A percentile compares a stretch with the other conserved stretches of the same genome.
Evolutionary conservation across 2,888 invertebrate species (phyloP).

Genomic region (Cataglyphis livida): DNA sequence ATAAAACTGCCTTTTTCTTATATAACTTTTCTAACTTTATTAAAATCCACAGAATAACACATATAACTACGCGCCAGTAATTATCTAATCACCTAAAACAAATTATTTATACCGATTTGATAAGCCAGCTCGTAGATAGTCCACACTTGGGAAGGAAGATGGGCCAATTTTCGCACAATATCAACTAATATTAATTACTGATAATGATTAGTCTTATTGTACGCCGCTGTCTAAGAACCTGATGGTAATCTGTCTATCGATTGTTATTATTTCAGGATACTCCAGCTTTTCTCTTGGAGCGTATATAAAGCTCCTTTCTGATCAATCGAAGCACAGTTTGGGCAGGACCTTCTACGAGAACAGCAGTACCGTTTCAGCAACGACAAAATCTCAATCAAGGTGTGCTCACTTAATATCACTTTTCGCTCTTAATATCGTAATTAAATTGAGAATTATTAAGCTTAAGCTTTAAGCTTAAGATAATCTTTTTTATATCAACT

Average conservation of each 20-base stretch:
- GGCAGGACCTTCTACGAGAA: background rate
- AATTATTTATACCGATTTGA: background rate
- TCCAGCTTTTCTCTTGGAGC: background rate
- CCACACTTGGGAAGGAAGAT: background rate
- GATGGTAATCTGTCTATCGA: background rate
- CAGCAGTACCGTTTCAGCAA: background rate
- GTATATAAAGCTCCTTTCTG: conserved; percentile 38
- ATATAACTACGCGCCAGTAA: background rate
- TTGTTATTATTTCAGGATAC: background rate
- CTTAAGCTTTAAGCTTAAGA: background rate
- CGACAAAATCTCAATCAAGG: conserved; percentile 6
- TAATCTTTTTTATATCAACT: background rate
- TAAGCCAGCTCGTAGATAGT: background rate
- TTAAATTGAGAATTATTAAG: background rate
- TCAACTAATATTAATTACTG: conserved; percentile 54
- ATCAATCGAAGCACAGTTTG: conserved; percentile 3
- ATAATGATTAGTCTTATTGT: conserved; percentile 41
- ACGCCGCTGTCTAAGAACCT: background rate
- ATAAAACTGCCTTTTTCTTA: background rate
- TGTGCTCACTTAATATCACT: background rate
- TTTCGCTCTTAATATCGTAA: background rate
- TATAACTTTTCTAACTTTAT: background rate
- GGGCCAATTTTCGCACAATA: conserved; percentile 43
- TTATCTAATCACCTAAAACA: background rate
- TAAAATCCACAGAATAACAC: background rate